Percentiles rank a stretch among this genome's conserved stretches.
Evolutionary conservation across 2,113 vertebrate genomes (phyloP).

Genomic region (Dipodomys ordii): DNA sequence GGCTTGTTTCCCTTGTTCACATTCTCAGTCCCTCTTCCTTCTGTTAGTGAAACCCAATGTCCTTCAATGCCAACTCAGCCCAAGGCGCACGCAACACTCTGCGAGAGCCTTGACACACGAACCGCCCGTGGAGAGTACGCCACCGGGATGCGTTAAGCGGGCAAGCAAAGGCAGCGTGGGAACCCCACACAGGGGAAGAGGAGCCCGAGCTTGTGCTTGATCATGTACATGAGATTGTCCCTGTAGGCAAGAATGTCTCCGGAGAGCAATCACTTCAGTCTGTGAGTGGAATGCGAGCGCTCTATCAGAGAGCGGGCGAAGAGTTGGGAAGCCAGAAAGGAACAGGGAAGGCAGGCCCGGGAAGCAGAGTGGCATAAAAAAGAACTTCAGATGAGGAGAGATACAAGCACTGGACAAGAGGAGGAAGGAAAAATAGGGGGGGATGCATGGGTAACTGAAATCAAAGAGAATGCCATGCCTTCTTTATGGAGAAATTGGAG

Average conservation of each 20-base stretch:
- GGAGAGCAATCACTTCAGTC: neutral
- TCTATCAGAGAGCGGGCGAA: neutral
- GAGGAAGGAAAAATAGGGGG: neutral
- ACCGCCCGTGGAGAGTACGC: neutral
- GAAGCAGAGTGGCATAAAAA: neutral
- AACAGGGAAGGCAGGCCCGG: neutral
- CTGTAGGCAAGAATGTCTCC: neutral
- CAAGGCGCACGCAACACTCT: neutral
- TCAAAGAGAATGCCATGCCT: neutral
- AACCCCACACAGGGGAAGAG: neutral
- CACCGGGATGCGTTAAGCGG: neutral
- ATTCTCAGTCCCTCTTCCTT: neutral
- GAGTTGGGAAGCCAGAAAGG: constrained; percentile 5
- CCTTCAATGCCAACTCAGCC: neutral
- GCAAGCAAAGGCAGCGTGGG: neutral
- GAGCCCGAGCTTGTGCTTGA: neutral
- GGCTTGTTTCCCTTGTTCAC: neutral
- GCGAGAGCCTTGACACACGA: neutral
- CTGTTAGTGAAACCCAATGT: neutral
- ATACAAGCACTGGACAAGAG: neutral
- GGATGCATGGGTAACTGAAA: neutral
- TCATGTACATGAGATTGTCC: neutral
- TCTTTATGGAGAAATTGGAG: neutral
- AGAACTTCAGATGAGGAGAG: neutral
- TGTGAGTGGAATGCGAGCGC: neutral